These are phyloP conservation scores for Stictonetta naevosa DNA, from an alignment of 2,113 vertebrate species.

Conservation along the genomic window DNA sequence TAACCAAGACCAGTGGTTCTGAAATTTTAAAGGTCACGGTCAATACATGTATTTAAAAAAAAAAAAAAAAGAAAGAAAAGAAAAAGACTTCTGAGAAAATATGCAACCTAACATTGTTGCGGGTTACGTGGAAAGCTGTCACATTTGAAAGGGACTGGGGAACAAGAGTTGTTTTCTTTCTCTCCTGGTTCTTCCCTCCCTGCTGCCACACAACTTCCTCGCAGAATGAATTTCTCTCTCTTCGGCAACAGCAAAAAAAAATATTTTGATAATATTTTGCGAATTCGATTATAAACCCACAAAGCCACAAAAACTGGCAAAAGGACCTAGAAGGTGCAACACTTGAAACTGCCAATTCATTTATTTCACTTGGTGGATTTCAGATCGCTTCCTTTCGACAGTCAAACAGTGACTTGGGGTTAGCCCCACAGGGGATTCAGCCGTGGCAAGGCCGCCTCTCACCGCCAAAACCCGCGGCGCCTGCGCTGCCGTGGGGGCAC, in stretches of 20 bases:
- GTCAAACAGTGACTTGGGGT: slow-evolving; percentile 66
- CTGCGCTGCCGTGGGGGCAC: background rate
- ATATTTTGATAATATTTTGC: slow-evolving; percentile 67
- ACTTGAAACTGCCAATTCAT: slow-evolving; percentile 63
- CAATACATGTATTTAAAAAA: background rate
- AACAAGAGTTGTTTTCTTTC: slow-evolving; percentile 31
- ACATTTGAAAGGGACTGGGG: slow-evolving; percentile 15
- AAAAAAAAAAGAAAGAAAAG: background rate
- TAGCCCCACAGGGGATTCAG: slow-evolving; percentile 54
- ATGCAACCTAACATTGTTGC: background rate
- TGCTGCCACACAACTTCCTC: background rate
- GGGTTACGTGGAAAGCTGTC: slow-evolving; percentile 7
- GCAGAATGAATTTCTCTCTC: background rate
- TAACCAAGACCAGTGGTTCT: slow-evolving; percentile 34
- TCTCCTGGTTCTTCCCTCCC: background rate
- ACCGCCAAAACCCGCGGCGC: accelerated
- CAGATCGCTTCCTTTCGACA: slow-evolving; percentile 58
- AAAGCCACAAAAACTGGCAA: slow-evolving; percentile 67
- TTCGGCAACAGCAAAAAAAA: slow-evolving; percentile 41
- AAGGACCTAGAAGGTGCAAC: slow-evolving; percentile 43
- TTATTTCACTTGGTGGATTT: slow-evolving; percentile 58
- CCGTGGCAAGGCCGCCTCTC: background rate
- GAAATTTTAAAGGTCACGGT: slow-evolving; percentile 54
- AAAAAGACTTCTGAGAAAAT: slow-evolving; percentile 39
- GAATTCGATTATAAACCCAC: slow-evolving; percentile 61